Base-by-base conservation (phyloP, 2,888 invertebrate genomes). In the Brassicogethes aeneus region DNA sequence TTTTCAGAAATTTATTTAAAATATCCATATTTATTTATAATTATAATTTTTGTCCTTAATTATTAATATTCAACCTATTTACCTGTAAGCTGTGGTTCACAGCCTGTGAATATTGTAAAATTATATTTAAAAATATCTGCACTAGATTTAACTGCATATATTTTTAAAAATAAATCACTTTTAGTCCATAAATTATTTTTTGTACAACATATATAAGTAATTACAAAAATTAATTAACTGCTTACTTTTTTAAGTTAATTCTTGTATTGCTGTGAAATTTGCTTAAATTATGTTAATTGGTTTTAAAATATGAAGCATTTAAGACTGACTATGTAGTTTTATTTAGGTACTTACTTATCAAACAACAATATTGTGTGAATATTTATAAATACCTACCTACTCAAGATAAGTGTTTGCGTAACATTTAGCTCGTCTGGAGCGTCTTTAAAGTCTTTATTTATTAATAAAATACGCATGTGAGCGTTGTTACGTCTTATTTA, bases 301-400 rank as follows among this genome's bases (percentile, higher is more conserved):
- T 32, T 32, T 32, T 3, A 10, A 32, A 32, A 32, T 32, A 32
- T 32, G 32, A 32, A 12, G 32, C 32, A 32, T 32, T 32, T 32
- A 32, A 32, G 32, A 32, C 32, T 32, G 32, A 32, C 5, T 32
- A 10, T 5, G 32, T 12, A 13, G 5, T 10, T 32, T 32, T 12
- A 10, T 32, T 32, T n/a, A n/a, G n/a, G n/a, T n/a, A n/a, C n/a
- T n/a, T n/a, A n/a, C n/a, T n/a, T n/a, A n/a, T n/a, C n/a, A n/a
- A n/a, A n/a, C n/a, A n/a, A n/a, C n/a, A n/a, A n/a, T n/a, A n/a
- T n/a, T n/a, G n/a, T n/a, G n/a, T n/a, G n/a, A n/a, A n/a, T n/a
- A n/a, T n/a, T n/a, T n/a, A n/a, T n/a, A n/a, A n/a, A n/a, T n/a
- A n/a, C n/a, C n/a, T n/a, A n/a, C n/a, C n/a, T n/a, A n/a, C n/a